phyloP scores from a whole-genome alignment of 2,113 vertebrate species.

The Paradoxurus hermaphroditus region DNA sequence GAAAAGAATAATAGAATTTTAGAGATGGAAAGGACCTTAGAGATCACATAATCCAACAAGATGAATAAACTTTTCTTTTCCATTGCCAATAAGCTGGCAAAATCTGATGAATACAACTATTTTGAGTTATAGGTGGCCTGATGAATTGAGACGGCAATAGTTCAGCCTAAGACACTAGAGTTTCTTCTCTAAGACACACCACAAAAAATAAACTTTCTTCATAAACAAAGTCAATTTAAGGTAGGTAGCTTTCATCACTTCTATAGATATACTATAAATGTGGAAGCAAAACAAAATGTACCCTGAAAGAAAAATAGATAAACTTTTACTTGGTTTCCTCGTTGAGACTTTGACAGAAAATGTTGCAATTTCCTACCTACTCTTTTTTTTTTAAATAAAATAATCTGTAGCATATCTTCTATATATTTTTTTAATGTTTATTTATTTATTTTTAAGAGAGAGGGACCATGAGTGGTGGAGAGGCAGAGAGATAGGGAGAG shows the following conservation, averaged over 20 bases:
- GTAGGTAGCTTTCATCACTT: slow-evolving; percentile 56
- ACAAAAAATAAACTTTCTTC: slow-evolving; percentile 54
- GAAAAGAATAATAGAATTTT: slow-evolving; percentile 71
- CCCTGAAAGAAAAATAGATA: slow-evolving; percentile 13
- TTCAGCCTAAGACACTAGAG: slow-evolving; percentile 43
- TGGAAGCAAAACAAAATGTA: neutral
- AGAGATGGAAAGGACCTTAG: slow-evolving; percentile 73
- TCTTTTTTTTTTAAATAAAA: slow-evolving; percentile 21
- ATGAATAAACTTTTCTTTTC: slow-evolving; percentile 76
- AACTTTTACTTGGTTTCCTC: slow-evolving; percentile 13
- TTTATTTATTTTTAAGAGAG: too few relatives aligned
- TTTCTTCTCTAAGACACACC: slow-evolving; percentile 32
- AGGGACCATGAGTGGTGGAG: too few relatives aligned
- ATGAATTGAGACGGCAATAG: slow-evolving; percentile 63
- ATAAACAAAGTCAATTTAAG: slow-evolving; percentile 68
- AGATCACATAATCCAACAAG: slow-evolving; percentile 75
- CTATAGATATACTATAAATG: slow-evolving; percentile 53
- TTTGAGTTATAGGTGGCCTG: slow-evolving; percentile 71
- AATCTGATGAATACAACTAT: slow-evolving; percentile 61
- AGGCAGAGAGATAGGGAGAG: too few relatives aligned
- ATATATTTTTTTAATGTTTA: too few relatives aligned
- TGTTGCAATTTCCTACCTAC: neutral
- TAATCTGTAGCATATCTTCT: slow-evolving; percentile 16
- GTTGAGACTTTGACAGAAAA: slow-evolving; percentile 20
- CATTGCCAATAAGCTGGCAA: slow-evolving; percentile 67